A percentile compares a stretch with the other conserved stretches of the same genome.
phyloP scores from a whole-genome alignment of 2,888 invertebrate species.

The Elegia similella region DNA sequence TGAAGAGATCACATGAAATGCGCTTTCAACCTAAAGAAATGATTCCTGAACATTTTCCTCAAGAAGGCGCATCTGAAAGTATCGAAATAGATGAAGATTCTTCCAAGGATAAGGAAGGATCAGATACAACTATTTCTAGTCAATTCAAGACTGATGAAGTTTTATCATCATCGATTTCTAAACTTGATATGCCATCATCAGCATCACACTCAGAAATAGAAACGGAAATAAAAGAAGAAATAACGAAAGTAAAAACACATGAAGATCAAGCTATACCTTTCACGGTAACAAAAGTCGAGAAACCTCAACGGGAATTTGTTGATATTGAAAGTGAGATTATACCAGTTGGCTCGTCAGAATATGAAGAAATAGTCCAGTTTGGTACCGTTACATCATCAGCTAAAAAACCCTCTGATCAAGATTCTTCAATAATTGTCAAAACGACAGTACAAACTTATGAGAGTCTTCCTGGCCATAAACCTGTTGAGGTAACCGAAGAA shows the following conservation, averaged over 20 bases:
- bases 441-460: slow-evolving; percentile 43
- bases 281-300: slow-evolving; percentile 61
- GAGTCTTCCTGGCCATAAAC: slow-evolving; percentile 36
- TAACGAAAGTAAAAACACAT: slow-evolving; percentile 39
- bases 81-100: slow-evolving; percentile 69
- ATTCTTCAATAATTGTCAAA: slow-evolving; percentile 47
- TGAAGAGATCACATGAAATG: slow-evolving; percentile 96
- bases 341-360: slow-evolving; percentile 67
- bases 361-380: slow-evolving; percentile 62
- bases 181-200: slow-evolving; percentile 64
- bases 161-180: slow-evolving; percentile 71
- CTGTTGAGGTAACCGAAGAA: slow-evolving; percentile 49
- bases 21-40: slow-evolving; percentile 87
- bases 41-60: slow-evolving; percentile 71
- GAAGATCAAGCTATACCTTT: slow-evolving; percentile 63
- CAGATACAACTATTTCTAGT: slow-evolving; percentile 73
- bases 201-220: slow-evolving; percentile 55
- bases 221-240: slow-evolving; percentile 50
- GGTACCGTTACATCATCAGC: slow-evolving; percentile 65
- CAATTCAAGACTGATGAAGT: slow-evolving; percentile 71
- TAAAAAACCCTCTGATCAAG: slow-evolving; percentile 43
- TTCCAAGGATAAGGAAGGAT: slow-evolving; percentile 62
- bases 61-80: slow-evolving; percentile 65
- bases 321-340: slow-evolving; percentile 77
- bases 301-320: slow-evolving; percentile 64